A percentile compares a stretch with the other conserved stretches of the same genome.
Conservation (phyloP, 1,140 invertebrate species). For the Listronotus bonariensis region DNA sequence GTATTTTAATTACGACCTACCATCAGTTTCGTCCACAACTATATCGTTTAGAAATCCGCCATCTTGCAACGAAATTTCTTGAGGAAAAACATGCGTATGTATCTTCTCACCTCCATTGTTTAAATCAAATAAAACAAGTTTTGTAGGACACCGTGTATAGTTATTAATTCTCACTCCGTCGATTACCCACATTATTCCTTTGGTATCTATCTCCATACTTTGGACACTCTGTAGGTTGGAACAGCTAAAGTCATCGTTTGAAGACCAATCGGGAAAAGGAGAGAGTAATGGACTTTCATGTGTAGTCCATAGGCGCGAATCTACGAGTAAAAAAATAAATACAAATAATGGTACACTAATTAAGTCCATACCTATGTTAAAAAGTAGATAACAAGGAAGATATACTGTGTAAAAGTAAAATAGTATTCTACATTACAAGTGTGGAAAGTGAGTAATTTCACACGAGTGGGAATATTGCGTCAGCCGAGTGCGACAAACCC, state of each 20-base stretch:
- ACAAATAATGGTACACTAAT: too few species aligned
- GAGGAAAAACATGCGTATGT: conserved; percentile 62
- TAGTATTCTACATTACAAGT: too few species aligned
- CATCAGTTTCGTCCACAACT: conserved; percentile 69
- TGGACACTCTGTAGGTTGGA: conserved; percentile 70
- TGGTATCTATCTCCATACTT: conserved; percentile 70
- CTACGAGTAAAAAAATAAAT: too few species aligned
- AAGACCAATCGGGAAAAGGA: conserved; percentile 70
- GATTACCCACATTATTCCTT: conserved; percentile 72
- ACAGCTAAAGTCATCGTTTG: conserved; percentile 65
- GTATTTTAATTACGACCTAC: conserved; percentile 34
- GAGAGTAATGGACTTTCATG: conserved; percentile 60
- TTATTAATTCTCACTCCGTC: conserved; percentile 65
- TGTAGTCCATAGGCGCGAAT: conserved; percentile 5
- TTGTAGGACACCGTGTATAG: conserved; percentile 62
- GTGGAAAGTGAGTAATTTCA: too few species aligned
- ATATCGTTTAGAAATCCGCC: conserved; percentile 68
- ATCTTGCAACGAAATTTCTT: conserved; percentile 58
- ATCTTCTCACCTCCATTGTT: conserved; percentile 62
- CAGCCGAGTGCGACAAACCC: too few species aligned
- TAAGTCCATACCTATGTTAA: too few species aligned
- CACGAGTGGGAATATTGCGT: too few species aligned
- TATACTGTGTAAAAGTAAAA: too few species aligned
- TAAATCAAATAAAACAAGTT: conserved; percentile 70
- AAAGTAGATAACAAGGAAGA: too few species aligned